phyloP scores from a whole-genome alignment of 2,113 vertebrate genomes.

The Sarotherodon lohbergeri region DNA sequence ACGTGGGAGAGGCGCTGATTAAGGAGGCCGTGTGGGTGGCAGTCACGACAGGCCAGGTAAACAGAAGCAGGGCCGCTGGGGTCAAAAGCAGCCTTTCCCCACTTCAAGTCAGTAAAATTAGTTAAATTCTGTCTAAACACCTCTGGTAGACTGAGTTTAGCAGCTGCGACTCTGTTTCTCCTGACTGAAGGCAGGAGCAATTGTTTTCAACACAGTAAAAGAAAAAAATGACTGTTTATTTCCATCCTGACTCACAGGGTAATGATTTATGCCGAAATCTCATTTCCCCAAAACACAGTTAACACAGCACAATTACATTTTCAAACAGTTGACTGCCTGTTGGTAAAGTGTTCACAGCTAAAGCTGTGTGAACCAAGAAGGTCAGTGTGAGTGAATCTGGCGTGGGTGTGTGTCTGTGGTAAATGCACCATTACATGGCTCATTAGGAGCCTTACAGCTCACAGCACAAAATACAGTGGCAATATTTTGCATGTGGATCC shows the following conservation, averaged over 20 bases:
- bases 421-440: background rate
- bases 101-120: background rate
- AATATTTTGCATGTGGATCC: background rate
- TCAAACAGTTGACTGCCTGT: background rate
- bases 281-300: constrained; percentile 10
- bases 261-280: constrained; percentile 33
- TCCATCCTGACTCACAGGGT: constrained; percentile 6
- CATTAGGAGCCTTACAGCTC: background rate
- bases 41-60: constrained; percentile 13
- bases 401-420: background rate
- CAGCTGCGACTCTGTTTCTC: background rate
- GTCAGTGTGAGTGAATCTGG: background rate
- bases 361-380: background rate
- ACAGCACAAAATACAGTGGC: background rate
- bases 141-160: background rate
- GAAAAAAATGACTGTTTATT: background rate
- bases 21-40: constrained; percentile 1
- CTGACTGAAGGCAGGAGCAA: background rate
- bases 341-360: background rate
- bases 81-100: background rate
- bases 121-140: background rate
- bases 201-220: background rate
- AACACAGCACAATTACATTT: constrained; percentile 5
- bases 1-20: constrained; percentile 27
- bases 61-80: constrained; percentile 19